phyloP scores from a whole-genome alignment of 2,888 invertebrate genomes.

The Conchocele bisecta region DNA sequence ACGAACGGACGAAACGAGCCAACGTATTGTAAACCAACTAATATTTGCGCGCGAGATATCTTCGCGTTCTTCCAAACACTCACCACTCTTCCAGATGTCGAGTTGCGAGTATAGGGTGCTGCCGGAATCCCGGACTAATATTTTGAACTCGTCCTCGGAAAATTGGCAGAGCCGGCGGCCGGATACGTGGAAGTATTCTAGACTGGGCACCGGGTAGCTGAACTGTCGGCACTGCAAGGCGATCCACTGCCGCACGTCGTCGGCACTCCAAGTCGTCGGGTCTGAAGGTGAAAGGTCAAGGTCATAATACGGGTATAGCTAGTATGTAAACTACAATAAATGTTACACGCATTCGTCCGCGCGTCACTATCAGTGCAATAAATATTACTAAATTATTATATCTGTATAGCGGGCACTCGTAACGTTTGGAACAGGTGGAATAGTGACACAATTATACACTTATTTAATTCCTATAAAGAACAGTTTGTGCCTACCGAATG shows the following conservation, averaged over 20 bases:
- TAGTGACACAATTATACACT: no score
- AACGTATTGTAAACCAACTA: no score
- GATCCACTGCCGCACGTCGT: slow-evolving; percentile 91
- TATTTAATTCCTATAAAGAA: no score
- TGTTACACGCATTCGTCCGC: no score
- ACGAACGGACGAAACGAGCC: no score
- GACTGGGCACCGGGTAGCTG: slow-evolving; percentile 85
- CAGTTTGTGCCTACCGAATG: no score
- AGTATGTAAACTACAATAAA: no score
- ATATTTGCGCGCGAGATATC: not conserved
- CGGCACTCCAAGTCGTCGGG: slow-evolving; percentile 92
- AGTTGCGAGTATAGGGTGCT: slow-evolving; percentile 93
- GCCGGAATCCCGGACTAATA: slow-evolving; percentile 60
- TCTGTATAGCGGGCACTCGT: no score
- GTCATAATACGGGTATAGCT: no score
- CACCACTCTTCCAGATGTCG: slow-evolving; percentile 94
- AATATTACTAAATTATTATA: no score
- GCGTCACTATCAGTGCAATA: no score
- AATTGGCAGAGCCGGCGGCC: slow-evolving; percentile 90
- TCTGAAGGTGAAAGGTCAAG: slow-evolving; percentile 85
- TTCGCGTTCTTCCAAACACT: slow-evolving; percentile 12
- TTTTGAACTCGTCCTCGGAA: slow-evolving; percentile 92
- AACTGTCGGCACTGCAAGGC: slow-evolving; percentile 93
- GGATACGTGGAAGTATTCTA: slow-evolving; percentile 88
- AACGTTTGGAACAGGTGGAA: no score